Conservation (phyloP, 2,888 invertebrate genomes). For the Cryptus viduatorius region DNA sequence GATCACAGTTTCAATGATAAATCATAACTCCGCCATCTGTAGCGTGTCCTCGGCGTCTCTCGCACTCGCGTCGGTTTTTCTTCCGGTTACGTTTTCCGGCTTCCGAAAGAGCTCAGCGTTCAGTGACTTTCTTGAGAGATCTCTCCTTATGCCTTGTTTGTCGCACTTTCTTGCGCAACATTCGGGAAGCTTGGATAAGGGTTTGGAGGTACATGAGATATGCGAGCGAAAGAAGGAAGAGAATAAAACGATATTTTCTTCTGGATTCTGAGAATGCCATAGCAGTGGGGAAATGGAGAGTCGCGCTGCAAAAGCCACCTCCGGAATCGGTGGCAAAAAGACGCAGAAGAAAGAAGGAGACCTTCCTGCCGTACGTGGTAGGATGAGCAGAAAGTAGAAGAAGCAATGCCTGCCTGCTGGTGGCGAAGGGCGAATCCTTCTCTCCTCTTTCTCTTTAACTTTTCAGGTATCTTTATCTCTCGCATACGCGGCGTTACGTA, state of each 20-base stretch:
- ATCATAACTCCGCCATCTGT: constrained; percentile 10
- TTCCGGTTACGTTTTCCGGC: neutral
- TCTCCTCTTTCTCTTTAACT: constrained; percentile 17
- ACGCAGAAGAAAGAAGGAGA: constrained; percentile 12
- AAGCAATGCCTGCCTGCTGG: constrained; percentile 60
- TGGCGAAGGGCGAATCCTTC: constrained; percentile 18
- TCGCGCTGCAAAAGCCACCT: constrained; percentile 25
- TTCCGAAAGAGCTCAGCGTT: constrained; percentile 29
- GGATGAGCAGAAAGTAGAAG: constrained; percentile 47
- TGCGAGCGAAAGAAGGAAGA: constrained; percentile 49
- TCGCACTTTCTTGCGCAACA: constrained; percentile 62
- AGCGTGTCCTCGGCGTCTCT: neutral
- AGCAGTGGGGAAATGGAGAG: constrained; percentile 26
- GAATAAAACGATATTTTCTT: constrained; percentile 54
- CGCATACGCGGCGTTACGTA: constrained; percentile 18
- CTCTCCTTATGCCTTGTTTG: constrained; percentile 41
- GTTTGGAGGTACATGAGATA: constrained; percentile 23
- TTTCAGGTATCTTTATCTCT: constrained; percentile 8
- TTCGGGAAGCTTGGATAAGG: constrained; percentile 62
- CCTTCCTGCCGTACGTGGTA: constrained; percentile 15
- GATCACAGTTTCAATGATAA: neutral
- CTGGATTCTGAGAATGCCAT: constrained; percentile 17
- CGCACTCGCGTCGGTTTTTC: neutral
- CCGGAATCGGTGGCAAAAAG: constrained; percentile 21
- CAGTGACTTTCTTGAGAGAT: constrained; percentile 27